A percentile compares a stretch with the other conserved stretches of the same genome.
These are phyloP conservation scores for Platichthys flesus DNA, from an alignment of 2,113 vertebrate species.

Conservation along the genomic window DNA sequence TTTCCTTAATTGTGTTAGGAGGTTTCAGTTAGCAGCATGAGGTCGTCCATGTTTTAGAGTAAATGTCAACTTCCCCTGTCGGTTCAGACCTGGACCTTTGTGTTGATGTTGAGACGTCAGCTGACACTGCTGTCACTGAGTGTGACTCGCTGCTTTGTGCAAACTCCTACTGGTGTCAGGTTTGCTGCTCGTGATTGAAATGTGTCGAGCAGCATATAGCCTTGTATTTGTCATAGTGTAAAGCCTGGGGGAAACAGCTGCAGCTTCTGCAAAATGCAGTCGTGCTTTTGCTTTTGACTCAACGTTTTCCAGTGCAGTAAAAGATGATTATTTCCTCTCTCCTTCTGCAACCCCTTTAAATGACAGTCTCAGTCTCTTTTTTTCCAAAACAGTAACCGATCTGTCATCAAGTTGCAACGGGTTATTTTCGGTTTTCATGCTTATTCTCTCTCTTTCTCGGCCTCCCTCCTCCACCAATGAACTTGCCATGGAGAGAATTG, in stretches of 20 bases:
- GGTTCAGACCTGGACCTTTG: neutral
- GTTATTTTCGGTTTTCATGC: constrained; percentile 56
- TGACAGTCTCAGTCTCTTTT: constrained; percentile 26
- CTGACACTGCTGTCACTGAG: constrained; percentile 12
- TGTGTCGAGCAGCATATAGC: constrained; percentile 7
- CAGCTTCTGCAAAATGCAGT: neutral
- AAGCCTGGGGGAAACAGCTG: constrained; percentile 2
- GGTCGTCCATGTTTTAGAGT: neutral
- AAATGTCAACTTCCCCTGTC: neutral
- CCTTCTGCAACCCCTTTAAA: constrained; percentile 23
- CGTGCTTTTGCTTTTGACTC: constrained; percentile 6
- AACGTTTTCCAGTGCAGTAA: constrained; percentile 4
- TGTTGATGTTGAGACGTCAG: neutral
- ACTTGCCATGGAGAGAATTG: constrained; percentile 39
- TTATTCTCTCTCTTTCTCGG: constrained; percentile 17
- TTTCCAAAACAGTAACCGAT: constrained; percentile 39
- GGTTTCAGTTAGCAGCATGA: neutral
- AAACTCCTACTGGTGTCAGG: constrained; percentile 41
- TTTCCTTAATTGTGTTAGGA: neutral
- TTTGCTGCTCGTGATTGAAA: constrained; percentile 43
- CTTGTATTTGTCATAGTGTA: constrained; percentile 14
- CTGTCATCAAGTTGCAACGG: constrained; percentile 47
- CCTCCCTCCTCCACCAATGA: constrained; percentile 47
- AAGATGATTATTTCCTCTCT: neutral
- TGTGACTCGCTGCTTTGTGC: constrained; percentile 24